Base-by-base conservation (phyloP, 2,113 vertebrate genomes). In the Corythoichthys haematopterus region DNA sequence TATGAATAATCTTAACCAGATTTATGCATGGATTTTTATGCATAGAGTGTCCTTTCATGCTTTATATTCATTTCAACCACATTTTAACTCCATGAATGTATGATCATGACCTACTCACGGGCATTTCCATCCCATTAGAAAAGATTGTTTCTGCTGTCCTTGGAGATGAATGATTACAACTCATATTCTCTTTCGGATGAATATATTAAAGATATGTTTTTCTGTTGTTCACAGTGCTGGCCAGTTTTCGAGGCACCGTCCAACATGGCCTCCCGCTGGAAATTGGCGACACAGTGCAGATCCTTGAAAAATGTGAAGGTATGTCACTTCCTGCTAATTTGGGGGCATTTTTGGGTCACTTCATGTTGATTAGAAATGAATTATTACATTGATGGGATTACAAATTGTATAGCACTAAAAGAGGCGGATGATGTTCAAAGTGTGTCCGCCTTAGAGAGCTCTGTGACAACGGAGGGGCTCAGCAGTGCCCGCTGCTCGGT, bases 271-370 rank as follows among this genome's bases (percentile, higher is more conserved):
- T 99, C 2, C 95, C 95, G 0, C 75, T 99, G 87, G 97, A 99
- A 88, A 98, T 99, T 55, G 97, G 97, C 79, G 97, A 99, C 82
- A 98, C 97, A 0, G 97, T 99, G 87, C 97, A 99, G 90, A 96
- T 99, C 85, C 86, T 99, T 84, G 97, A 99, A 88, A 98, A 97
- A 91, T 98, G 94, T 74, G 95, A 99, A 89, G 96, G 97, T 98
- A 89, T 4, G 43, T 62, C 6, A 43, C 2, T 6, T 43, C 9
- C 9, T 43, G 40, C 40, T 1, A 43, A 7, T 43, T 43, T 43
- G 9, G 40, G 6, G 50, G 3, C 9, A 55, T 55, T 55, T 33
- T 1, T 12, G 10, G 10, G 52, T 10, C 20, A 15, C 12, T 6
- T 43, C 33, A 1, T 6, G 11, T 28, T 56, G 0, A 56, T 56